Conservation (phyloP, 2,888 invertebrate species). For the Prenolepis imparis region DNA sequence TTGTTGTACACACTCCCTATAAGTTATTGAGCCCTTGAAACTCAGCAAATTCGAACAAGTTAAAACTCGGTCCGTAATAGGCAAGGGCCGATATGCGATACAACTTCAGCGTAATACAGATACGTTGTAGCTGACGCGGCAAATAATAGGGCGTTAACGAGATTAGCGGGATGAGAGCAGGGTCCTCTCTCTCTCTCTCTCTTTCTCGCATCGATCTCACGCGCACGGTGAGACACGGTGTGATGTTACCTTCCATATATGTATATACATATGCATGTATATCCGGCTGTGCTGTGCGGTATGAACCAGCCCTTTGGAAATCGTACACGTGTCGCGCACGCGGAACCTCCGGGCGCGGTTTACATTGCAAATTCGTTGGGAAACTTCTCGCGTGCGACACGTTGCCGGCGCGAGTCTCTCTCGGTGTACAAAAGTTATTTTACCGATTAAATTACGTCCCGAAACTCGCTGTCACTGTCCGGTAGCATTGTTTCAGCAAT, state of each 20-base stretch:
- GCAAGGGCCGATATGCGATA: neutral
- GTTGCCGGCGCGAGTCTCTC: slow-evolving; percentile 55
- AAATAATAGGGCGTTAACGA: slow-evolving; percentile 51
- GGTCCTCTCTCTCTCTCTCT: neutral
- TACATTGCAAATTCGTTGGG: slow-evolving; percentile 84
- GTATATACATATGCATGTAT: neutral
- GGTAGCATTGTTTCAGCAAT: slow-evolving; percentile 49
- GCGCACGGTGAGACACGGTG: neutral
- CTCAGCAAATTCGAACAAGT: slow-evolving; percentile 23
- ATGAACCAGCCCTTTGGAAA: slow-evolving; percentile 53
- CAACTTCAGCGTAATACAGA: slow-evolving; percentile 20
- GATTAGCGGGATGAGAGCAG: slow-evolving; percentile 41
- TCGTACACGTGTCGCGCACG: slow-evolving; percentile 75
- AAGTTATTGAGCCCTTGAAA: slow-evolving; percentile 1
- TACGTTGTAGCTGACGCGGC: slow-evolving; percentile 16
- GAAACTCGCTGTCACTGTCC: slow-evolving; percentile 58
- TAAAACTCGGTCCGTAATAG: slow-evolving; percentile 26
- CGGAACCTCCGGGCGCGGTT: slow-evolving; percentile 74
- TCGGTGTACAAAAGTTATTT: slow-evolving; percentile 76
- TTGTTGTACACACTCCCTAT: neutral
- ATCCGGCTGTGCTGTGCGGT: neutral
- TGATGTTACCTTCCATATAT: slow-evolving; percentile 12
- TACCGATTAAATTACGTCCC: slow-evolving; percentile 82
- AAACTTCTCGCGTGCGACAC: slow-evolving; percentile 75
- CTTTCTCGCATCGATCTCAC: slow-evolving; percentile 39